Evolutionary conservation across 1,140 invertebrate species (phyloP).

Genomic region (Drosophila murphyi): DNA sequence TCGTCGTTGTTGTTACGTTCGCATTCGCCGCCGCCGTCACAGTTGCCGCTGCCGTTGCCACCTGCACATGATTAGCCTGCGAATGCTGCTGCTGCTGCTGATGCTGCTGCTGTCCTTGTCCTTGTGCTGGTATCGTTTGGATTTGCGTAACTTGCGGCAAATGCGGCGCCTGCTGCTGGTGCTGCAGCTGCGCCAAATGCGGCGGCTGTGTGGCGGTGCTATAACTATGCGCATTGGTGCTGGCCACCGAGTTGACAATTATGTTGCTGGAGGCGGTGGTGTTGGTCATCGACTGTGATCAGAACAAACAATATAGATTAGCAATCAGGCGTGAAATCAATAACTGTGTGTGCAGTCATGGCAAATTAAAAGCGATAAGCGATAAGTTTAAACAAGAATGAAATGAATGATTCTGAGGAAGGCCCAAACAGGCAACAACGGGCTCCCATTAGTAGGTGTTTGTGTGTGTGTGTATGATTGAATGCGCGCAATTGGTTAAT

Average conservation of each 20-base stretch:
- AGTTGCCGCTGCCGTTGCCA: slow-evolving; percentile 56
- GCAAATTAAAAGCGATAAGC: slow-evolving; percentile 64
- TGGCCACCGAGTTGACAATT: slow-evolving; percentile 82
- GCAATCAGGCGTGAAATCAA: not conserved
- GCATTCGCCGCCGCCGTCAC: slow-evolving; percentile 75
- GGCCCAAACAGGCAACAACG: slow-evolving; percentile 12
- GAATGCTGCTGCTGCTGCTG: slow-evolving; percentile 3
- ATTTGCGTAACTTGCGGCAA: slow-evolving; percentile 82
- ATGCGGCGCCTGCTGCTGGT: slow-evolving; percentile 69
- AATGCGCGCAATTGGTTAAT: slow-evolving; percentile 1
- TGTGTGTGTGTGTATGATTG: slow-evolving; percentile 6
- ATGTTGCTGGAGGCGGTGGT: slow-evolving; percentile 79
- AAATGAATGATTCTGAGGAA: slow-evolving; percentile 26
- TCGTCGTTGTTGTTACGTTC: slow-evolving; percentile 66
- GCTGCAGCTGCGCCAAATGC: slow-evolving; percentile 67
- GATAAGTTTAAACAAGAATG: slow-evolving; percentile 43
- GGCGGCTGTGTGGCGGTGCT: slow-evolving; percentile 69
- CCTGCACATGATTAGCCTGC: slow-evolving; percentile 24
- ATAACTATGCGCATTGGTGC: slow-evolving; percentile 68
- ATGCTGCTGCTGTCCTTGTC: not conserved
- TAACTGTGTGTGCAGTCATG: slow-evolving; percentile 23
- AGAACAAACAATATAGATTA: slow-evolving; percentile 24
- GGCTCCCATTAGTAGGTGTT: slow-evolving; percentile 19
- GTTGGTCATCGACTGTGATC: slow-evolving; percentile 69
- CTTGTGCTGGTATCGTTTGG: slow-evolving; percentile 47